These are phyloP conservation scores for Gallinago nigripennis DNA, from an alignment of 2,797 vertebrate species.

Conservation along the genomic window DNA sequence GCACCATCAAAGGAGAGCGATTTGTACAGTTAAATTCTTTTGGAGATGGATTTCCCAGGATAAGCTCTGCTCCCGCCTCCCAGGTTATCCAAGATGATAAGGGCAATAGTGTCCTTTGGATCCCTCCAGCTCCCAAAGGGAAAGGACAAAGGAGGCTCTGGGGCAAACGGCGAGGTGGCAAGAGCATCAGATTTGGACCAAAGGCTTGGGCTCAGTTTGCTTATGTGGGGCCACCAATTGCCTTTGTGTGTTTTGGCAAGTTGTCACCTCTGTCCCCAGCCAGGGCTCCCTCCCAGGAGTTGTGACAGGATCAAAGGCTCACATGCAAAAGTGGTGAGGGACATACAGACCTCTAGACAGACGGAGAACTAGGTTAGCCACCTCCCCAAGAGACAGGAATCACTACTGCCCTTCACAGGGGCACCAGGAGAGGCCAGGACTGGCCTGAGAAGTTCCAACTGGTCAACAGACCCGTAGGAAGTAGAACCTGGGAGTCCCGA, in stretches of 20 bases:
- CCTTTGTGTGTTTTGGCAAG: not conserved
- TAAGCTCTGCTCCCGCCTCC: not conserved
- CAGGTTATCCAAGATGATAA: not conserved
- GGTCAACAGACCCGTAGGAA: not conserved
- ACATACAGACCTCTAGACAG: not conserved
- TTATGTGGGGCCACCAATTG: not conserved
- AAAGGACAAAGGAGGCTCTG: not conserved
- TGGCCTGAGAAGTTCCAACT: not conserved
- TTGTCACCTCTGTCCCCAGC: not conserved
- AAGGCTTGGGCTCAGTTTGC: not conserved
- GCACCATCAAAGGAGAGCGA: not conserved
- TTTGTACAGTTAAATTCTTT: not conserved
- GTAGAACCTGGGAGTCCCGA: not conserved
- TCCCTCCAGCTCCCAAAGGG: not conserved
- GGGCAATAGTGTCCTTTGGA: not conserved
- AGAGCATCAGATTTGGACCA: not conserved
- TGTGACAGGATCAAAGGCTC: not conserved
- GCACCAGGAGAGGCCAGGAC: not conserved
- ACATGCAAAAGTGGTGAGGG: not conserved
- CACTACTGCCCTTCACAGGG: not conserved
- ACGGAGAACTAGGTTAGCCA: not conserved
- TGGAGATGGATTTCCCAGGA: not conserved
- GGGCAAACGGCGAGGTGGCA: not conserved
- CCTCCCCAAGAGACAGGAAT: not conserved
- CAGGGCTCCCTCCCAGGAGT: accelerated